Base-by-base conservation (phyloP, 92 coral and sea anemone genomes). In the Actinernus sp. region DNA sequence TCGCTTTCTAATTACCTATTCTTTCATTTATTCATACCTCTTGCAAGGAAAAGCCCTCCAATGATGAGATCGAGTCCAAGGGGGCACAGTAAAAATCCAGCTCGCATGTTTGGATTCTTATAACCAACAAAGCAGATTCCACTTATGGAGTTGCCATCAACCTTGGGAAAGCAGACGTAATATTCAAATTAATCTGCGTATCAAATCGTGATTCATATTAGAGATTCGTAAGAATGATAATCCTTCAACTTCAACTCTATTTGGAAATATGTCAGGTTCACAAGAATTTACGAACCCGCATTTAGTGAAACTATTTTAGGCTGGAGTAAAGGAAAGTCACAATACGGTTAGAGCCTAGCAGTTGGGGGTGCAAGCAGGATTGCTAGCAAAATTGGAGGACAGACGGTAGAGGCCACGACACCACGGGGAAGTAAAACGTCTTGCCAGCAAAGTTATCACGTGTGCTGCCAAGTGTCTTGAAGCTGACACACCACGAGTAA, bases 101-200 rank as follows among this genome's bases (percentile, higher is more conserved):
- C 93, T 58, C 98, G 43, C 87, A 94, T 88, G 22, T 63, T 80
- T 37, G 96, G 88, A 31, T 94, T 82, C 57, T 88, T 72, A 74
- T 94, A 94, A 4, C 98, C 98, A 52, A 94, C 98, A 71, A 94
- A 90, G 55, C 98, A 94, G 50, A 94, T 87, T 48, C 98, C 98
- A 63, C 98, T 94, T 4, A 94, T 86, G 13, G 98, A 94, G 76
- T 87, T 90, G 4, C 89, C 98, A 56, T 94, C 98, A 55, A 94
- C 97, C 98, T 94, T 72, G 2, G 36, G 8, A 46, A 27, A 37
- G 27, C 37, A 3, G 49, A 43, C 50, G 29, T 4, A 1, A 0
- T 24, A 23, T 12, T 18, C 5, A 11, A 34, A 12, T n/a, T n/a
- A n/a, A 47, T 47, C 21, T 7, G 43, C 43, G n/a, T 37, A n/a